Percentiles rank a stretch among this genome's conserved stretches.
Conservation (phyloP, 2,797 vertebrate species). For the Peromyscus melanophrys region DNA sequence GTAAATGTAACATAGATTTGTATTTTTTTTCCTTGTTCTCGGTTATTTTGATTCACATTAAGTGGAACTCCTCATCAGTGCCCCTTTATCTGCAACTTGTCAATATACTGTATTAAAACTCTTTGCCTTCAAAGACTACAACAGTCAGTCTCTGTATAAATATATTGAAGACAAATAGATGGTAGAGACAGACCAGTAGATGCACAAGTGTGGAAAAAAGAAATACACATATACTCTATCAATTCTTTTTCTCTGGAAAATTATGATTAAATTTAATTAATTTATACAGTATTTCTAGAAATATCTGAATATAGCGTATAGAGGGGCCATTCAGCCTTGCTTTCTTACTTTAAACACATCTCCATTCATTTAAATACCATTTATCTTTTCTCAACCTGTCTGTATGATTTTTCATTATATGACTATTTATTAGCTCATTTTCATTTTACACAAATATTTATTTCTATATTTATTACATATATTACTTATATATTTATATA, state of each 20-base stretch:
- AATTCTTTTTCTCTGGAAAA: neutral
- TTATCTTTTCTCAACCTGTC: neutral
- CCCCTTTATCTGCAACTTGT: accelerated
- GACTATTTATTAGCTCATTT: neutral
- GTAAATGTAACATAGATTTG: neutral
- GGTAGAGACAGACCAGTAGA: neutral
- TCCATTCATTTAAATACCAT: neutral
- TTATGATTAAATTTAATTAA: neutral
- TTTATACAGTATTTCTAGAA: neutral
- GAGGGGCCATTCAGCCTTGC: neutral
- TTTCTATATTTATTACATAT: neutral
- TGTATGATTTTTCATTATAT: neutral
- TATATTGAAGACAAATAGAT: neutral
- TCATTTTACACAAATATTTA: neutral
- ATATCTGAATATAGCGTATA: neutral
- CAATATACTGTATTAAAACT: neutral
- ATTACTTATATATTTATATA: neutral
- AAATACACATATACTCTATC: neutral
- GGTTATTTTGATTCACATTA: neutral
- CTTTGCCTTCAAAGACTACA: neutral
- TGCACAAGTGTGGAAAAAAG: neutral
- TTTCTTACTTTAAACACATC: neutral
- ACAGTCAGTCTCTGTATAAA: neutral
- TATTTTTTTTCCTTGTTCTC: neutral
- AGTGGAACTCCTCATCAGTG: neutral